phyloP scores from a whole-genome alignment of 2,113 vertebrate species.

The Tychaedon coryphoeus region DNA sequence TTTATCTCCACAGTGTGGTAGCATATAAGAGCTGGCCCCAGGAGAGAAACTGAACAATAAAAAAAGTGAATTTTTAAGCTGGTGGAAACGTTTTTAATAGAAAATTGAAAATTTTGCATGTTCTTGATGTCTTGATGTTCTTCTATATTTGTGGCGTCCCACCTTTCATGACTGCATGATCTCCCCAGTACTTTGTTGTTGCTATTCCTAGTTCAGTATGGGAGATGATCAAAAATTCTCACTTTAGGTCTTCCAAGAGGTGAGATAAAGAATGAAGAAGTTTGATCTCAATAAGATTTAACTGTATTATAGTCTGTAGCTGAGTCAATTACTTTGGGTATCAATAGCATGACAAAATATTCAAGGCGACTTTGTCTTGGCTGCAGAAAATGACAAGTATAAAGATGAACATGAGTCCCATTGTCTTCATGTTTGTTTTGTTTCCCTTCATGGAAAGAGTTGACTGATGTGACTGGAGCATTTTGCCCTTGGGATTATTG shows the following conservation, averaged over 20 bases:
- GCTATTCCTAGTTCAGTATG: neutral
- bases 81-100: neutral
- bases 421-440: neutral
- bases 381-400: neutral
- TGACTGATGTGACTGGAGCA: neutral
- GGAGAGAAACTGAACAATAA: neutral
- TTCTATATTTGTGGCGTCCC: neutral
- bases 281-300: neutral
- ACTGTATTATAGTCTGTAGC: neutral
- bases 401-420: neutral
- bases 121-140: neutral
- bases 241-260: neutral
- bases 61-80: neutral
- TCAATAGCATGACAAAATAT: neutral
- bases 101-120: neutral
- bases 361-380: neutral
- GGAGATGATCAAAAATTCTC: neutral
- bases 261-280: neutral
- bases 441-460: neutral
- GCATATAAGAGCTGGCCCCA: neutral
- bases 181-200: neutral
- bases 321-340: neutral
- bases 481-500: neutral
- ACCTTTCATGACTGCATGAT: neutral
- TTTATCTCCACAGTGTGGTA: neutral